Conservation (phyloP, 2,888 invertebrate genomes). For the Drosophila anomalipes region DNA sequence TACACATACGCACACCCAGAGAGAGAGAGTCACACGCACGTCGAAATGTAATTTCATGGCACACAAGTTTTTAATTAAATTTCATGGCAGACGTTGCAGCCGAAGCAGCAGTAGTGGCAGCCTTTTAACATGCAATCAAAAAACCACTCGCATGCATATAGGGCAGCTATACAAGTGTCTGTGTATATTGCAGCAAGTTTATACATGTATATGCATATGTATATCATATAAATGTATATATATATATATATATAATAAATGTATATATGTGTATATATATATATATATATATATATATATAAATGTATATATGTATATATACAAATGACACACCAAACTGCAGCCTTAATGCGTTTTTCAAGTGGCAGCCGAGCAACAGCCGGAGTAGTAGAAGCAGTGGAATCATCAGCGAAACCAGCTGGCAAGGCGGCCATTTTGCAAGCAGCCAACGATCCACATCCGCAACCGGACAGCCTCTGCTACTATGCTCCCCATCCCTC, state of each 20-base stretch:
- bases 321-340: constrained; percentile 71
- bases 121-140: constrained; percentile 81
- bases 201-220: constrained; percentile 2
- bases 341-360: constrained; percentile 78
- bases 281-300: constrained; percentile 38
- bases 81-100: constrained; percentile 72
- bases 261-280: too few species aligned
- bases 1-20: background rate
- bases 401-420: constrained; percentile 44
- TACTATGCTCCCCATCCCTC: background rate
- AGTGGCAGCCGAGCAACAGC: constrained; percentile 63
- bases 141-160: constrained; percentile 78
- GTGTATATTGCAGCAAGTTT: constrained; percentile 40
- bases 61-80: constrained; percentile 81
- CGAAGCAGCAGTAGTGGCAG: constrained; percentile 47
- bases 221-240: constrained; percentile 35
- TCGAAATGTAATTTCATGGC: constrained; percentile 81
- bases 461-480: constrained; percentile 38
- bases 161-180: constrained; percentile 63
- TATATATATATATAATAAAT: constrained; percentile 42
- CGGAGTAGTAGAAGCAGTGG: constrained; percentile 20
- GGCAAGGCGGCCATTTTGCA: constrained; percentile 59
- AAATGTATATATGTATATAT: constrained; percentile 40
- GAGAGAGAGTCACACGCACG: constrained; percentile 55
- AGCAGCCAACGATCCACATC: constrained; percentile 59